Percentiles rank a stretch among this genome's conserved stretches.
Evolutionary conservation across 2,888 invertebrate species (phyloP).

Genomic region (Agrotis exclamationis): DNA sequence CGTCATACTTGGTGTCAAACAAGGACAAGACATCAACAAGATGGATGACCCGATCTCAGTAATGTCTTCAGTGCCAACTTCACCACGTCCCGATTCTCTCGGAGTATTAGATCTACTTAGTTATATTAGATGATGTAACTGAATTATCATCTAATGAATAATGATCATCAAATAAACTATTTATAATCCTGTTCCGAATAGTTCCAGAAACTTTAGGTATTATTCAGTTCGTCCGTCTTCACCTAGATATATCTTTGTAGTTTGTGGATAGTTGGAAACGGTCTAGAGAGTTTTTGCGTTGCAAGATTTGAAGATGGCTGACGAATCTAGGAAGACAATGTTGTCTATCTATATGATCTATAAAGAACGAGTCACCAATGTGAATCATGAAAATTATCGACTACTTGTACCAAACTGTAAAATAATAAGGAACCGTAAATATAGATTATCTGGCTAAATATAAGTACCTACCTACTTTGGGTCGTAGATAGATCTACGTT

Average conservation of each 20-base stretch:
- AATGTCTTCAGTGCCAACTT: too few relatives aligned
- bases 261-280: too few relatives aligned
- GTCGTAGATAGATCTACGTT: neutral
- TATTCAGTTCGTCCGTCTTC: neutral
- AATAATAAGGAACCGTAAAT: slow-evolving; percentile 26
- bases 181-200: too few relatives aligned
- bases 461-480: neutral
- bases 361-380: neutral
- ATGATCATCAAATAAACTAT: too few relatives aligned
- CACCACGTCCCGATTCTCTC: too few relatives aligned
- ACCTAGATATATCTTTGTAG: neutral
- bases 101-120: too few relatives aligned
- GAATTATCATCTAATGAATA: too few relatives aligned
- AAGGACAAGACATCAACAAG: too few relatives aligned
- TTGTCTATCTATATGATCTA: neutral
- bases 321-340: neutral
- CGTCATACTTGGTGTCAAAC: too few relatives aligned
- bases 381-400: slow-evolving; percentile 22
- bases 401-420: slow-evolving; percentile 11
- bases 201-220: neutral
- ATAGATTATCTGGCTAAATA: slow-evolving; percentile 24
- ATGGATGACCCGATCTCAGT: too few relatives aligned
- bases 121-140: too few relatives aligned
- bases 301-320: too few relatives aligned
- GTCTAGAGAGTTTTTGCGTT: neutral